phyloP scores from a whole-genome alignment of 2,888 invertebrate genomes.

The Serrognathus titanus region DNA sequence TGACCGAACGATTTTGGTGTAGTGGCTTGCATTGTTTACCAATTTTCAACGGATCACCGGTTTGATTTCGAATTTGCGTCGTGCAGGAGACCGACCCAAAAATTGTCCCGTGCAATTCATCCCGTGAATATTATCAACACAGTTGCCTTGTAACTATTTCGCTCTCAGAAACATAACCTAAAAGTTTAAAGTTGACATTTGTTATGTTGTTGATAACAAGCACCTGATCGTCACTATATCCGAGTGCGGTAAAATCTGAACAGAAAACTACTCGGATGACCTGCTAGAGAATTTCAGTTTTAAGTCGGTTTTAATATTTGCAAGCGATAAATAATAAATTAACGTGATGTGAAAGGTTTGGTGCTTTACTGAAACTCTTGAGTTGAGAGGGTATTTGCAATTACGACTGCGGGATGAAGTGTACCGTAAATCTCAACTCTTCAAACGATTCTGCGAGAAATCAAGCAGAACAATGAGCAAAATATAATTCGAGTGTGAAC shows the following conservation, averaged over 20 bases:
- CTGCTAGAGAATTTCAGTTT: too few relatives aligned
- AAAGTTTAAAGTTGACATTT: slow-evolving; percentile 19
- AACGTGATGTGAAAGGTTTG: too few relatives aligned
- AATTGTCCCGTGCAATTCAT: background rate
- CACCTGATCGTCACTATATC: background rate
- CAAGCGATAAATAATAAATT: too few relatives aligned
- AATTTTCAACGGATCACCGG: slow-evolving; percentile 1
- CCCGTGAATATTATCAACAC: background rate
- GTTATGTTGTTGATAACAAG: slow-evolving; percentile 16
- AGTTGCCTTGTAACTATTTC: slow-evolving; percentile 7
- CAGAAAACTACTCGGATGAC: too few relatives aligned
- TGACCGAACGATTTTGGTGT: slow-evolving; percentile 18
- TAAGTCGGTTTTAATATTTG: too few relatives aligned
- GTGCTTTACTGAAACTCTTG: too few relatives aligned
- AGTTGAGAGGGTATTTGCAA: too few relatives aligned
- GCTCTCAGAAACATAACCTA: slow-evolving; percentile 17
- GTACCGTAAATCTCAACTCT: too few relatives aligned
- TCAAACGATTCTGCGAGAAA: background rate
- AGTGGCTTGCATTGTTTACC: slow-evolving; percentile 24
- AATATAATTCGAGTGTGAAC: slow-evolving; percentile 46
- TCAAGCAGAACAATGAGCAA: slow-evolving; percentile 44
- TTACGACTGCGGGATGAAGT: too few relatives aligned
- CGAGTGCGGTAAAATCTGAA: too few relatives aligned
- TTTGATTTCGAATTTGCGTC: slow-evolving; percentile 5
- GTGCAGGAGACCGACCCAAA: background rate